These are phyloP conservation scores for Oreochromis spilurus DNA, from an alignment of 2,113 vertebrate genomes.

Conservation along the genomic window DNA sequence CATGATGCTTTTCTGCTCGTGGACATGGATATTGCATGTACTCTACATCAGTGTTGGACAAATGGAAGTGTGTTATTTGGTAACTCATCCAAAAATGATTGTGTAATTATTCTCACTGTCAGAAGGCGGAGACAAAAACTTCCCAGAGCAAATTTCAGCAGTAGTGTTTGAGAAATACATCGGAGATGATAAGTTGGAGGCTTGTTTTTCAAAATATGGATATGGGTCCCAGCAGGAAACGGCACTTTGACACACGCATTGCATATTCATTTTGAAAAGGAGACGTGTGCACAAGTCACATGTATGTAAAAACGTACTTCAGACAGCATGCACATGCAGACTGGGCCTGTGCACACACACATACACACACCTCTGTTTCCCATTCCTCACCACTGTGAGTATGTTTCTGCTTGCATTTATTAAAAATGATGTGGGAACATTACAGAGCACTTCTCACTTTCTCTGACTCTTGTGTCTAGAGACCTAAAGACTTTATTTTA, in stretches of 20 bases:
- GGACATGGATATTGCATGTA: not conserved
- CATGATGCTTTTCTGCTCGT: not conserved
- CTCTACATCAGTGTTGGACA: not conserved
- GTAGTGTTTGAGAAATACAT: not conserved
- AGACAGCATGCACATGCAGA: constrained; percentile 44
- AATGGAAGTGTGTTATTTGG: not conserved
- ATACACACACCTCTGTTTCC: constrained; percentile 2
- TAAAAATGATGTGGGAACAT: constrained; percentile 50
- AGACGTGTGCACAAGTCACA: not conserved
- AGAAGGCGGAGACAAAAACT: not conserved
- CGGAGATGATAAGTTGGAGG: not conserved
- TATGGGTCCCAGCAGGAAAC: not conserved
- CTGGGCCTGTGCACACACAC: not conserved
- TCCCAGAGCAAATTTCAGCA: not conserved
- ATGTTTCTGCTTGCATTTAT: constrained; percentile 36
- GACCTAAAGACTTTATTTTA: constrained; percentile 25
- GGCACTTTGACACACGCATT: not conserved
- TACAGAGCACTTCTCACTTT: constrained; percentile 12
- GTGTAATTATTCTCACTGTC: not conserved
- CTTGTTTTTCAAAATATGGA: not conserved
- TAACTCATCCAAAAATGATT: not conserved
- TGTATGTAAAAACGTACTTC: not conserved
- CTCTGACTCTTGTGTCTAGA: constrained; percentile 24
- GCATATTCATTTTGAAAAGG: not conserved
- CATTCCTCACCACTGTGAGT: constrained; percentile 18